Base-by-base conservation (phyloP, 2,113 vertebrate genomes). In the Cyrtonyx montezumae region DNA sequence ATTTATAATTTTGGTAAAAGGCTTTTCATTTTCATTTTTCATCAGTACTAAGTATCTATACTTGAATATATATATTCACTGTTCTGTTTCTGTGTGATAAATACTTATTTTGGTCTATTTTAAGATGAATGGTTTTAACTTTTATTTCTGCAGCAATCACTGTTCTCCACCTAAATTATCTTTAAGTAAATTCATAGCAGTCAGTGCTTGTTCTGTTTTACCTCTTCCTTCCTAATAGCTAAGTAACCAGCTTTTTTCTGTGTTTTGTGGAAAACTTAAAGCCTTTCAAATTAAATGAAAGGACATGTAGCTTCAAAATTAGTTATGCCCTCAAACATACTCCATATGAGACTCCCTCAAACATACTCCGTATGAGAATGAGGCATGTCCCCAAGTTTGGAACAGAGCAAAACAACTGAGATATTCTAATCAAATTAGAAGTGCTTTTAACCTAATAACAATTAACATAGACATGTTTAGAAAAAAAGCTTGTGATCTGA, bases 1-100 rank as follows among this genome's bases (percentile, higher is more conserved):
- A 75, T 93, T 93, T 91, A 20, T 90, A 58, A 68, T 94, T 95
- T 91, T 77, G 78, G 37, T 86, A 96, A 86, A 48, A 90, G 66
- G 15, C 28, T n/a, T n/a, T n/a, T n/a, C 37, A 37, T 9, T 93
- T 95, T 88, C 28, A 37, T 90, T 68, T 86, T 90, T 69, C 74
- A 67, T 42, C 34, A 56, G 22, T 53, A 51, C 20, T 71, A 91
- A 75, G 19, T 68, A 71, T 21, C 6, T 74, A 55, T 59, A 51
- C 51, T 67, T 88, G 51, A 93, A 80, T 94, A 53, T 22, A 32
- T 56, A 32, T 32, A 56, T 83, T 86, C 70, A 23, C 20, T 71
- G 11, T n/a, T 91, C 8, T 30, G 28, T 40, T 49, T 62, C 21
- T 67, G 3, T 43, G 30, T 68, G 16, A 46, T 30, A 71, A 65